phyloP scores from a whole-genome alignment of 2,888 invertebrate species.

The Philonicus albiceps region DNA sequence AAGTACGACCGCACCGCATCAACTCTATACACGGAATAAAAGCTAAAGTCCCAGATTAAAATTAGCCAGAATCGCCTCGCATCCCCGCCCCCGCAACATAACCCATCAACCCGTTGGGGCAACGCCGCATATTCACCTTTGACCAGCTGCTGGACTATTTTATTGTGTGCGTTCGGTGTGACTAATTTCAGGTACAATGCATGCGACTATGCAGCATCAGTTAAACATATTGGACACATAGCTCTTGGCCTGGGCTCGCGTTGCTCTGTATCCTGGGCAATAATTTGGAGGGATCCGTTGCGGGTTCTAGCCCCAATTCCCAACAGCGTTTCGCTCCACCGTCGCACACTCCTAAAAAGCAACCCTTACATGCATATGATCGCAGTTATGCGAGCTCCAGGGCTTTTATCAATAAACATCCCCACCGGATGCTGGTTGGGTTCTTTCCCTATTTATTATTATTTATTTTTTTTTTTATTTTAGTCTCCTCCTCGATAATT shows the following conservation, averaged over 20 bases:
- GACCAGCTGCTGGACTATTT: slow-evolving; percentile 28
- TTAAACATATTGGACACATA: slow-evolving; percentile 34
- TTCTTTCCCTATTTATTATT: slow-evolving; percentile 22
- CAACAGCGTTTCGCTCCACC: background rate
- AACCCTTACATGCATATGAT: slow-evolving; percentile 34
- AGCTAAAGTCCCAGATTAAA: background rate
- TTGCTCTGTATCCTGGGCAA: background rate
- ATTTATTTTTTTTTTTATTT: no score
- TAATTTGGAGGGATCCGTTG: background rate
- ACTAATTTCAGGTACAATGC: slow-evolving; percentile 37
- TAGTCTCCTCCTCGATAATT: slow-evolving; percentile 28
- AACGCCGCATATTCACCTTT: slow-evolving; percentile 15
- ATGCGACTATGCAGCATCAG: slow-evolving; percentile 30
- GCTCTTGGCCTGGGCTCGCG: background rate
- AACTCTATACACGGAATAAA: background rate
- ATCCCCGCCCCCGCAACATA: background rate
- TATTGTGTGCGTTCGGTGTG: slow-evolving; percentile 38
- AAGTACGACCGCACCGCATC: background rate
- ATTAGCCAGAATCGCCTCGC: background rate
- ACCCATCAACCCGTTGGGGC: background rate
- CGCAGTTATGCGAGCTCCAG: slow-evolving; percentile 21
- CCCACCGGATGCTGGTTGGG: slow-evolving; percentile 9
- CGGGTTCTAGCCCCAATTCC: background rate
- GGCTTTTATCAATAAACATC: slow-evolving; percentile 31
- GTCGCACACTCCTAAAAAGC: background rate